Percentiles rank a stretch among this genome's conserved stretches.
phyloP scores from a whole-genome alignment of 1,140 invertebrate genomes.

The Drosophila yakuba region DNA sequence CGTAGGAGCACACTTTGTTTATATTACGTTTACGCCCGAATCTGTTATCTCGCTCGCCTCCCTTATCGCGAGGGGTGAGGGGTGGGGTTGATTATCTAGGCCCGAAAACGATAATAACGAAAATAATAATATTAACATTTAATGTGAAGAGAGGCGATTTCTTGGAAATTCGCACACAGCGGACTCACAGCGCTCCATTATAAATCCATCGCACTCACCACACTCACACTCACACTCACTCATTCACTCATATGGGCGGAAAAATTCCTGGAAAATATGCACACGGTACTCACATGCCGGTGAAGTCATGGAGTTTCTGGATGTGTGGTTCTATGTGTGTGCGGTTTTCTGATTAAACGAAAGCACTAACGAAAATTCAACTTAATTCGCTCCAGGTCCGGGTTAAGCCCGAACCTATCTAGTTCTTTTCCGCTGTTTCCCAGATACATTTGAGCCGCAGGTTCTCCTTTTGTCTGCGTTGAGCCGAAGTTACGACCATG shows the following conservation, averaged over 20 bases:
- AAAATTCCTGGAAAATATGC: slow-evolving; percentile 74
- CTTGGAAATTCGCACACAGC: slow-evolving; percentile 55
- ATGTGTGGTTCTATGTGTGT: slow-evolving; percentile 23
- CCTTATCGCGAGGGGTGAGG: slow-evolving; percentile 18
- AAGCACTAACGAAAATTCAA: slow-evolving; percentile 73
- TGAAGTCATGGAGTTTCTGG: slow-evolving; percentile 68
- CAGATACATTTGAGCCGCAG: slow-evolving; percentile 41
- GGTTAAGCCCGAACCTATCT: slow-evolving; percentile 23
- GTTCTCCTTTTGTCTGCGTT: slow-evolving; percentile 19
- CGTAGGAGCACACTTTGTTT: slow-evolving; percentile 44
- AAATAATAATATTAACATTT: slow-evolving; percentile 75
- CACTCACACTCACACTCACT: slow-evolving; percentile 14
- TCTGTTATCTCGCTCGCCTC: slow-evolving; percentile 17
- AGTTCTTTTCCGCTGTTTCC: slow-evolving; percentile 1
- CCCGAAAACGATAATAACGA: slow-evolving; percentile 50
- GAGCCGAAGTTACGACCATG: slow-evolving; percentile 63
- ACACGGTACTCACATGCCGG: slow-evolving; percentile 62
- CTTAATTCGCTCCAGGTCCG: slow-evolving; percentile 57
- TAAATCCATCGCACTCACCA: slow-evolving; percentile 45
- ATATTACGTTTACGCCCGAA: slow-evolving; percentile 35
- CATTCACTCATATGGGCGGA: slow-evolving; percentile 33
- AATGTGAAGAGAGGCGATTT: slow-evolving; percentile 68
- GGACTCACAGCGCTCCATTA: slow-evolving; percentile 33
- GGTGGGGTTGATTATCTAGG: slow-evolving; percentile 47
- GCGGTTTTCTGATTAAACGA: slow-evolving; percentile 74